Evolutionary conservation across 2,797 vertebrate species (phyloP), one percentile per base, ranked within the genome.

Genomic region (Hybognathus amarus): DNA sequence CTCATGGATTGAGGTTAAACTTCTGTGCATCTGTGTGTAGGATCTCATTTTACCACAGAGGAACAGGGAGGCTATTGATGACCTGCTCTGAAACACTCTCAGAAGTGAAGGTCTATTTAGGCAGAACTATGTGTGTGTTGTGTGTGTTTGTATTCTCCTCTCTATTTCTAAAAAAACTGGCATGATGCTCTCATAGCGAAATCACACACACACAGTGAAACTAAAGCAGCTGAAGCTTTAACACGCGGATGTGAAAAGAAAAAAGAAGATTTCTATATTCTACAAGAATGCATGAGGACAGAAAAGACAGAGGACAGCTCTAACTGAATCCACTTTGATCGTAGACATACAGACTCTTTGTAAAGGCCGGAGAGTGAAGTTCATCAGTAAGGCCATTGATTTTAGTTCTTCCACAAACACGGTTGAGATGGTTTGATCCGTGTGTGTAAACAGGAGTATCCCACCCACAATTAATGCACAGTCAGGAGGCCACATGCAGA

Each of bases 51-150:
- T 87, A 87, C 85, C 52, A 77, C 59, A 78, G 77, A 85, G 77
- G 61, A 88, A 88, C 87, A 88, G 85, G 79, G 83, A 81, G 63
- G 80, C 87, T 87, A 85, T 87, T 85, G 87, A 85, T 82, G 61
- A 84, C 75, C 42, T 67, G 63, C 71, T 79, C 64, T 64, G n/a
- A 69, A 70, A 81, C 73, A 86, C 77, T 84, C 63, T 81, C 66
- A 82, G 64, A 69, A 69, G 54, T 52, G 36, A 42, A 84, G 56
- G 74, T 47, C 52, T 77, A 76, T 50, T 63, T 61, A 84, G 82
- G 79, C 45, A 81, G 47, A 79, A 59, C 47, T 54, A 12, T 45
- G 45, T 30, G 52, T 61, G 42, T 68, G 47, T 68, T 47, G 45
- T 54, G 56, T 20, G 56, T 74, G 17, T 79, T 24, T 50, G 30